Percentiles rank a stretch among this genome's conserved stretches.
Conservation (phyloP, 2,797 vertebrate genomes). For the Loris lydekkerianus region DNA sequence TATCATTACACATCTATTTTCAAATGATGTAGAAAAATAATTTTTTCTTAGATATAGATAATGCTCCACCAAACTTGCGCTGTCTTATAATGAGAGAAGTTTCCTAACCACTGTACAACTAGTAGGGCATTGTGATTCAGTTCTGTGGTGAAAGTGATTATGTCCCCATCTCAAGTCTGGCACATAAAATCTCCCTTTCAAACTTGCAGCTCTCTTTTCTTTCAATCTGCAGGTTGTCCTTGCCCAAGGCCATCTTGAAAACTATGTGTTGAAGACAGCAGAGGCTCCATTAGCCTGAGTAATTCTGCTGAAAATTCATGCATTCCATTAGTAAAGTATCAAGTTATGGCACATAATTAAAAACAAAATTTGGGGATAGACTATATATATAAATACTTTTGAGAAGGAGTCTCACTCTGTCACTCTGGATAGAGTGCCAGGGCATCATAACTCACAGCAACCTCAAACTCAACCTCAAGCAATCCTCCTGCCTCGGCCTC, state of each 20-base stretch:
- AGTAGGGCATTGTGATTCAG: neutral
- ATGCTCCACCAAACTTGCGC: neutral
- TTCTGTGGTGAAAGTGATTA: neutral
- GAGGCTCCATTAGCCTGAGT: neutral
- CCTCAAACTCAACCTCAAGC: no score
- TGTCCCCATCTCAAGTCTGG: neutral
- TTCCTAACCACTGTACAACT: neutral
- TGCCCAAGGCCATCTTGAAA: neutral
- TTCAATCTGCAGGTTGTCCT: neutral
- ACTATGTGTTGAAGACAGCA: neutral
- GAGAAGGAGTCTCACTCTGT: no score
- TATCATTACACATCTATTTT: conserved; percentile 2
- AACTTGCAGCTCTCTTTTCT: neutral
- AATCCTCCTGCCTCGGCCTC: no score
- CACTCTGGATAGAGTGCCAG: no score
- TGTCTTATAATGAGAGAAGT: neutral
- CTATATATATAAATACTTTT: no score
- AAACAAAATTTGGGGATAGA: neutral
- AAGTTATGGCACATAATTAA: neutral
- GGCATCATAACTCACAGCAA: no score
- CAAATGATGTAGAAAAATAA: neutral
- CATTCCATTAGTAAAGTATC: neutral
- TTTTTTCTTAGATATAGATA: neutral
- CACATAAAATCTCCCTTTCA: neutral
- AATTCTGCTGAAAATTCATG: neutral